These are phyloP conservation scores for Melinaea marsaeus DNA, from an alignment of 2,888 invertebrate genomes.

Conservation along the genomic window DNA sequence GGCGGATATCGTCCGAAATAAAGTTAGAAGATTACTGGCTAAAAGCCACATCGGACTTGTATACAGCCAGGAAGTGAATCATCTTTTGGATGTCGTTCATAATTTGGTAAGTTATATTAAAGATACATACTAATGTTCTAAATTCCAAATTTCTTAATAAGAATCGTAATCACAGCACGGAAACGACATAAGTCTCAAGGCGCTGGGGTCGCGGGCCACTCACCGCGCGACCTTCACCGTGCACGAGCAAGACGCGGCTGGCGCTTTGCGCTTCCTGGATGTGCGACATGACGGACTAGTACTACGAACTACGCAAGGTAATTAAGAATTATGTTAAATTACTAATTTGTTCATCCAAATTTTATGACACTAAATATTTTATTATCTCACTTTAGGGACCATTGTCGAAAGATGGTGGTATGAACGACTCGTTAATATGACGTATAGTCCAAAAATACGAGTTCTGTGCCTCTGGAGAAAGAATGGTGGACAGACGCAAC, in stretches of 20 bases:
- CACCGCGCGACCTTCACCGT: slow-evolving; percentile 99
- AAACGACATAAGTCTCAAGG: slow-evolving; percentile 98
- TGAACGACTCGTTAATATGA: slow-evolving; percentile 99
- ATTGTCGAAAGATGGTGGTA: slow-evolving; percentile 99
- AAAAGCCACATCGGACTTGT: slow-evolving; percentile 99
- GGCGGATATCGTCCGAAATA: slow-evolving; percentile 89
- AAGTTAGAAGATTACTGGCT: slow-evolving; percentile 93
- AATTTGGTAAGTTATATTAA: slow-evolving; percentile 84
- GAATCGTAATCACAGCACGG: slow-evolving; percentile 83
- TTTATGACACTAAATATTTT: neutral
- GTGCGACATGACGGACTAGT: slow-evolving; percentile 97
- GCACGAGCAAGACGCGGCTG: slow-evolving; percentile 95
- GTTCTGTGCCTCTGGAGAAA: slow-evolving; percentile 98
- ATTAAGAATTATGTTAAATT: neutral
- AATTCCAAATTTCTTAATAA: neutral
- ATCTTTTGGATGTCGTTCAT: slow-evolving; percentile 95
- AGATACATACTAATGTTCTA: too few relatives aligned
- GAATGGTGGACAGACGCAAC: slow-evolving; percentile 94
- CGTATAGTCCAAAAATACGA: slow-evolving; percentile 98
- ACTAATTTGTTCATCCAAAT: too few relatives aligned
- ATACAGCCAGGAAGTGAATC: slow-evolving; percentile 98
- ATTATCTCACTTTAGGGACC: slow-evolving; percentile 77
- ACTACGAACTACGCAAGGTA: slow-evolving; percentile 82
- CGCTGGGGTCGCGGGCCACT: slow-evolving; percentile 94
- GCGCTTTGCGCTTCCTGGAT: slow-evolving; percentile 92